Evolutionary conservation across 2,797 vertebrate species (phyloP).

Genomic region (Eupleurogrammus muticus): DNA sequence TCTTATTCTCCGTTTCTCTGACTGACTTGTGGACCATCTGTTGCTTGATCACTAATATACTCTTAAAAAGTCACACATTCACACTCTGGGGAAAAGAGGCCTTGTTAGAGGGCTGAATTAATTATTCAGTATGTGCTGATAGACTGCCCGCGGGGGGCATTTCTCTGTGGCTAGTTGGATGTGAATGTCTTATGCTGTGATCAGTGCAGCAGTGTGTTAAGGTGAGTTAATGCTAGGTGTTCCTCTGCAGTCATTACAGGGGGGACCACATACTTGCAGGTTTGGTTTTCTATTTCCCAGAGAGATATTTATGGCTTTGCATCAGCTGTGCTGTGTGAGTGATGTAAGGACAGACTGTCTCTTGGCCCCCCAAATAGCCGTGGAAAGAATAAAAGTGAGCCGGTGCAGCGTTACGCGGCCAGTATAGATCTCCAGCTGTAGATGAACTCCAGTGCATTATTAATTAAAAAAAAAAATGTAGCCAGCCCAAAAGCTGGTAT

Average conservation of each 20-base stretch:
- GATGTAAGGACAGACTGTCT: conserved; percentile 79
- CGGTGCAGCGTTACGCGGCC: conserved; percentile 60
- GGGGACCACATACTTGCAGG: conserved; percentile 62
- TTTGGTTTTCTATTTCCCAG: conserved; percentile 79
- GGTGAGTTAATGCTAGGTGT: conserved; percentile 67
- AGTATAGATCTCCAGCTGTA: conserved; percentile 46
- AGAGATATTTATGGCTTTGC: conserved; percentile 84
- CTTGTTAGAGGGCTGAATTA: conserved; percentile 60
- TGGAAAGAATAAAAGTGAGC: conserved; percentile 80
- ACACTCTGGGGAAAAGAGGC: conserved; percentile 24
- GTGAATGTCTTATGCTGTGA: conserved; percentile 55
- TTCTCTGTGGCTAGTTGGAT: conserved; percentile 43
- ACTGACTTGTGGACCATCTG: conserved; percentile 56
- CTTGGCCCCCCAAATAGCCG: conserved; percentile 74
- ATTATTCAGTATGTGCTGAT: conserved; percentile 71
- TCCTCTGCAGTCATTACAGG: conserved; percentile 52
- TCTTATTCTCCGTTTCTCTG: conserved; percentile 30
- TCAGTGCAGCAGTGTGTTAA: conserved; percentile 56
- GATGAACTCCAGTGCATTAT: conserved; percentile 47
- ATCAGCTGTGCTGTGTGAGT: conserved; percentile 80
- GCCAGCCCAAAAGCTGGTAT: neutral
- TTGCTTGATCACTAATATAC: conserved; percentile 50
- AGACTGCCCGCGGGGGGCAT: conserved; percentile 47
- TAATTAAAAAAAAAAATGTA: conserved; percentile 40
- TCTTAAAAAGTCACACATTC: conserved; percentile 28